Base-by-base conservation (phyloP, 2,797 vertebrate genomes). In the Heterohyrax brucei region DNA sequence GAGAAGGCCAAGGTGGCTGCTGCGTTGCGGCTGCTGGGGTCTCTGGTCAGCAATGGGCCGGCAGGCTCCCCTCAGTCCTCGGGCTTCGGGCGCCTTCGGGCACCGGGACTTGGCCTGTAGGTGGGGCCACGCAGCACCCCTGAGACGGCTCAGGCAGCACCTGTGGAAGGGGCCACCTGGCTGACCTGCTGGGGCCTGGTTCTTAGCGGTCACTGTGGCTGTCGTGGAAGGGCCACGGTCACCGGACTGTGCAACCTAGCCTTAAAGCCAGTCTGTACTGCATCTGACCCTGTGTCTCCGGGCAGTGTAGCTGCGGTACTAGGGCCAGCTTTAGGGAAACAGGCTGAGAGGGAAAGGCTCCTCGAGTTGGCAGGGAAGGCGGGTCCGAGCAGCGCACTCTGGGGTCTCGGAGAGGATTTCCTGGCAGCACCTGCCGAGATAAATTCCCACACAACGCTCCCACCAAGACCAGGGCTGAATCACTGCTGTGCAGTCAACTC, bases 261-360 rank as follows among this genome's bases (percentile, higher is more conserved):
- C 26, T 92, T 48, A 87, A 86, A 66, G 75, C 72, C 53, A 73
- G 26, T 86, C 33, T n/a, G 79, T 53, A 70, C 50, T 10, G 22
- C 28, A 66, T 64, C 39, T 13, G 83, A 53, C 18, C 5, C 3
- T 39, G 24, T 21, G 59, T 80, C 87, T 76, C 30, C 79, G 18
- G 13, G 78, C 3, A 39, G 46, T 19, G 13, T 30, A 59, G 16
- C 7, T 16, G 48, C 62, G 44, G 16, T 85, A 21, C 30, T 33
- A 33, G 48, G 66, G 24, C 48, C n/a, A 56, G 10, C 50, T 96
- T 79, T 87, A 2, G 72, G 30, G 64, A 92, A 81, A 93, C 16
- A 50, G 5, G 26, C 10, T 44, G 50, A 64, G 73, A 66, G 56
- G 26, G 48, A 82, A 82, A 59, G 53, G 78, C 22, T 13, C 39